These are phyloP conservation scores for Orthosia incerta DNA, from an alignment of 2,888 invertebrate genomes.

Conservation along the genomic window DNA sequence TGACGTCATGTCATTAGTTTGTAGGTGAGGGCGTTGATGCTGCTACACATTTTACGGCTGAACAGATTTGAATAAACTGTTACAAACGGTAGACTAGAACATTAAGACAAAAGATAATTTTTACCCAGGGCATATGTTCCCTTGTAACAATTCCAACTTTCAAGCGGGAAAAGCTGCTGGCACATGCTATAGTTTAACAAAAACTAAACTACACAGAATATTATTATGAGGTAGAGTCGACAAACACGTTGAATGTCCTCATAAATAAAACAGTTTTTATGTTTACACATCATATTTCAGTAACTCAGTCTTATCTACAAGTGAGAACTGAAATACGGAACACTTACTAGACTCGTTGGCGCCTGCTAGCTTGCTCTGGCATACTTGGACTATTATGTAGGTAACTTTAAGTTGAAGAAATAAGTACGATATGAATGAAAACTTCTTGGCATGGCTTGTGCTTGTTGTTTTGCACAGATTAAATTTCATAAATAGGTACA, in stretches of 20 bases:
- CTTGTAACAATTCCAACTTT: too few species aligned
- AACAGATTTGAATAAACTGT: too few species aligned
- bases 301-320: constrained; percentile 21
- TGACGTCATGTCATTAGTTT: too few species aligned
- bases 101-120: too few species aligned
- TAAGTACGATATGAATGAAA: constrained; percentile 11
- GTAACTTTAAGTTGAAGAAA: constrained; percentile 22
- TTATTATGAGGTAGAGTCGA: not conserved
- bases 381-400: not conserved
- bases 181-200: too few species aligned
- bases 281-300: constrained; percentile 15
- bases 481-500: not conserved
- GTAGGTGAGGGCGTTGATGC: too few species aligned
- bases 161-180: too few species aligned
- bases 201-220: not conserved
- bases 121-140: too few species aligned
- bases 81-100: too few species aligned
- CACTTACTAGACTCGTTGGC: constrained; percentile 28
- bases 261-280: constrained; percentile 4
- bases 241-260: not conserved
- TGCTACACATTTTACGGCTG: too few species aligned
- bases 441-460: constrained; percentile 10
- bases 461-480: not conserved
- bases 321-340: constrained; percentile 19
- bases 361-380: constrained; percentile 19